Evolutionary conservation across 2,888 invertebrate genomes (phyloP), one percentile per base, ranked within the genome.

Genomic region (Leistus spinibarbis): DNA sequence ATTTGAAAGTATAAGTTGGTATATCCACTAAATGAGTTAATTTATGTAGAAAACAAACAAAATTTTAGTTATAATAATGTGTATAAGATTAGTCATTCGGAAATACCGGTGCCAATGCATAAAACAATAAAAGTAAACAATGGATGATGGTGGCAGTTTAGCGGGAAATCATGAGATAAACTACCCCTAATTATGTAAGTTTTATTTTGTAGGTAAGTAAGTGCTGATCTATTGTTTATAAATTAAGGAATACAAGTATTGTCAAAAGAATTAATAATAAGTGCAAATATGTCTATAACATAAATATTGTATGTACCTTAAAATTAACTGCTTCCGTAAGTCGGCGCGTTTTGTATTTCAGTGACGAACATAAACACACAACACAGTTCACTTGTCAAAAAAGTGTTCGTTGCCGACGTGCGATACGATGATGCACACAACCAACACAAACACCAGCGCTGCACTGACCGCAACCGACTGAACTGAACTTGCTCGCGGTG

Each of bases 301-400:
- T 3, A 40, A 40, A 40, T 40, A 1, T 5, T 10, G 13, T 5
- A 13, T 40, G 7, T 40, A 40, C 40, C 40, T 40, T 40, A 40
- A 40, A 40, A 5, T 7, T 40, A 40, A 10, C 40, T 40, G 40
- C 5, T 40, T 40, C 40, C 40, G 40, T 40, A 10, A 10, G 4
- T 40, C 40, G 13, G 40, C 13, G 40, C 7, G 20, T 5, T 13
- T n/a, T n/a, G n/a, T 10, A 9, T 17, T 57, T 19, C 57, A n/a
- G 16, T 66, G 66, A 23, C 16, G 16, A 66, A 40, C 40, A 53
- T 20, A 66, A 66, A 40, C 66, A 40, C 66, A 66, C 66, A 69
- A 71, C 73, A 73, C 66, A 7, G 17, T 40, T 40, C 66, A 73
- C 67, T 67, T 73, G 73, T 73, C 73, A 73, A 68, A 68, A 68